Evolutionary conservation across 2,797 vertebrate genomes (phyloP).

Genomic region (Linurgus olivaceus): DNA sequence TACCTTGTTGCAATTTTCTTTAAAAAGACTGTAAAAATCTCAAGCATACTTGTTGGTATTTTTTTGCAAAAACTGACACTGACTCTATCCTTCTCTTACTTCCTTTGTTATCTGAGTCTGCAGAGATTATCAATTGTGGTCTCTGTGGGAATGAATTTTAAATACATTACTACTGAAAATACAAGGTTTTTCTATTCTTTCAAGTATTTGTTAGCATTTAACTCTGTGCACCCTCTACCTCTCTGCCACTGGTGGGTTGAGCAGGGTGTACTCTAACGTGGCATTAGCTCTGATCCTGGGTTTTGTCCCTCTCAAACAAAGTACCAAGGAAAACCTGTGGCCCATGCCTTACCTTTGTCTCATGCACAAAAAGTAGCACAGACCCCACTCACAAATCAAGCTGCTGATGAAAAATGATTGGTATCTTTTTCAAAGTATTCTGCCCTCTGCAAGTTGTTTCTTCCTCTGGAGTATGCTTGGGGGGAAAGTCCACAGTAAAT

Average conservation of each 20-base stretch:
- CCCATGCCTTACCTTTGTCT: background rate
- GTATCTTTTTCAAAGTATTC: background rate
- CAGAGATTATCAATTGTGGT: background rate
- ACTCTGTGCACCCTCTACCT: background rate
- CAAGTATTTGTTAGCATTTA: background rate
- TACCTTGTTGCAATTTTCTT: background rate
- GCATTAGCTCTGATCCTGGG: background rate
- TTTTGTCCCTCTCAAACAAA: background rate
- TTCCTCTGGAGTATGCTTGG: background rate
- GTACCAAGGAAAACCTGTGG: background rate
- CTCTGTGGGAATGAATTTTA: background rate
- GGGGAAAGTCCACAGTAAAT: fast-evolving
- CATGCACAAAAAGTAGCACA: background rate
- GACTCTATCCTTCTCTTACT: background rate
- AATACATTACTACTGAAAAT: background rate
- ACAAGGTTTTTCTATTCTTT: background rate
- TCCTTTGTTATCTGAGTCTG: background rate
- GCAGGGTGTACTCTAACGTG: fast-evolving
- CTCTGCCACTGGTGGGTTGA: background rate
- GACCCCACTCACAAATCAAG: background rate
- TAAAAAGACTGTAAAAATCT: background rate
- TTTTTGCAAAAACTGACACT: background rate
- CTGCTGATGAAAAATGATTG: background rate
- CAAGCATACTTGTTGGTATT: background rate
- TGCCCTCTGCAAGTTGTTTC: background rate